Base-by-base conservation (phyloP, 2,113 vertebrate genomes). In the Dissostichus mawsoni region DNA sequence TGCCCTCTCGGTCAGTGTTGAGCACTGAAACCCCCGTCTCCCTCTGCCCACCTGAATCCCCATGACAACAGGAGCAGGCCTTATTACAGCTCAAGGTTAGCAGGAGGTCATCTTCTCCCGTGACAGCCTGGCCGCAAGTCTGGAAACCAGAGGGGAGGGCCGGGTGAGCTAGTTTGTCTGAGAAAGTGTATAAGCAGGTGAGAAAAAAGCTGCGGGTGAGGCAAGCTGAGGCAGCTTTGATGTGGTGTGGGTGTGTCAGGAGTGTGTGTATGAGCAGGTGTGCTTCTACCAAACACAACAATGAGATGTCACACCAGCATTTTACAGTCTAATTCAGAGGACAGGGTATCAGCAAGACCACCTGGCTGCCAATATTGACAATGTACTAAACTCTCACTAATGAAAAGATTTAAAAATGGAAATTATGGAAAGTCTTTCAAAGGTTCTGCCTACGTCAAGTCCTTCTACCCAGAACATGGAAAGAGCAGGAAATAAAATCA, bases 51-150 rank as follows among this genome's bases (percentile, higher is more conserved):
- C 82, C 84, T 89, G 87, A 92, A 86, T 78, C 44, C 69, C 44
- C 45, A 57, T 80, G 87, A 87, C 82, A 87, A 92, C 86, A 86
- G 51, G 67, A 87, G 68, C 77, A 74, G 74, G 51, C 66, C 78
- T 87, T 66, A 84, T 89, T 91, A 90, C 72, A 86, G 87, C 88
- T 93, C 89, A 94, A 95, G 94, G 94, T 93, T 85, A 94, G 76
- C 81, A 61, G 74, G 82, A 92, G 87, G 92, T 94, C 90, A 88
- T 87, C 89, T 62, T n/a, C 68, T 82, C 78, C 78, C 84, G 78
- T 91, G 90, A 94, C 92, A 89, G 79, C 59, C 71, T 66, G 76
- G 83, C 70, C n/a, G 52, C 41, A 87, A 41, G 45, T 78, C 79
- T 57, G 25, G 18, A 81, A 68, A 80, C 80, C 25, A 20, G 14